Evolutionary conservation across 2,113 vertebrate species (phyloP), one percentile per base, ranked within the genome.

Genomic region (Cyprinus carpio): DNA sequence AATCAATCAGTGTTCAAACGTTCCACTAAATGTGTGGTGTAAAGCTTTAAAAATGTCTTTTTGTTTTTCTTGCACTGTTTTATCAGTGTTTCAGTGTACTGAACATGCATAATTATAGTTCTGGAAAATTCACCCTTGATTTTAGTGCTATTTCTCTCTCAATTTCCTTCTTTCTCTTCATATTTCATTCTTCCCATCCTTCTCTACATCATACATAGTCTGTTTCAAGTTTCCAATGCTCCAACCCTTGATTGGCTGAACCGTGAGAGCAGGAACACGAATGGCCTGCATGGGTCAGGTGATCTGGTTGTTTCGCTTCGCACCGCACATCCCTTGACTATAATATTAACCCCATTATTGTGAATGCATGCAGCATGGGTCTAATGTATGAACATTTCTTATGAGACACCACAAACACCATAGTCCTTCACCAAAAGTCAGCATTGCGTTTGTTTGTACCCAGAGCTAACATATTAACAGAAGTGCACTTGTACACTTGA

Each of bases 191-290:
- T 51, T 83, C n/a, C 25, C 64, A 75, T 90, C 60, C 85, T 89
- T 84, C 84, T 82, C 87, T 88, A 83, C 92, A 71, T 85, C 89
- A 87, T 88, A 92, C 89, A 94, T 95, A 97, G 95, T 95, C 90
- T 92, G 87, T 92, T 96, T 95, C 94, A 94, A 94, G 93, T 96
- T 96, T 96, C 95, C 95, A 91, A 92, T 95, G 91, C 94, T 96
- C 89, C 95, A 95, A 87, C 94, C 93, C 43, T 93, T 97, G 92
- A 95, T 96, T 96, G 96, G 94, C 96, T 96, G 96, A 96, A 92
- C 91, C 90, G 87, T 93, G 93, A 91, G 93, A 90, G 89, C 90
- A 91, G 90, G 91, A 94, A 95, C 95, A 92, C 96, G 94, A 87
- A 91, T 95, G 91, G 90, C 91, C 89, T 11, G 90, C 92, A 94